phyloP scores from a whole-genome alignment of 2,888 invertebrate species.

The Bruchidius siliquastri region DNA sequence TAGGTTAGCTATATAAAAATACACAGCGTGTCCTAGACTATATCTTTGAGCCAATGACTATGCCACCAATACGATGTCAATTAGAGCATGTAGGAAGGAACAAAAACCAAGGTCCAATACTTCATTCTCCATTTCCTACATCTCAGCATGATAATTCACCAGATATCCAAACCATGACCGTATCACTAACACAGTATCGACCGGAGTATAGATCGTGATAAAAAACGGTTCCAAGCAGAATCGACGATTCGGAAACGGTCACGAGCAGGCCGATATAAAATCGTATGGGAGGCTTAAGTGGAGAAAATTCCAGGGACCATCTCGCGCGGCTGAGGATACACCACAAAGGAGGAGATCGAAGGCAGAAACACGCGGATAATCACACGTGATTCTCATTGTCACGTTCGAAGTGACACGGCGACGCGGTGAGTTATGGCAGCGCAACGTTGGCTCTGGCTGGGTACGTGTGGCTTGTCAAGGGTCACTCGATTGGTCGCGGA shows the following conservation, averaged over 20 bases:
- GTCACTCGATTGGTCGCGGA: constrained; percentile 43
- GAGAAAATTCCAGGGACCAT: background rate
- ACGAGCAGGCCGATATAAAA: background rate
- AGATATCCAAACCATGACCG: no score
- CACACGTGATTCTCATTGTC: constrained; percentile 42
- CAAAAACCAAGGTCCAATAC: no score
- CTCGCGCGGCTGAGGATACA: background rate
- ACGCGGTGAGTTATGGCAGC: constrained; percentile 39
- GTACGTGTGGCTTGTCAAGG: constrained; percentile 45
- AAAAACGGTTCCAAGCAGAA: background rate
- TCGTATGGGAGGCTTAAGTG: background rate
- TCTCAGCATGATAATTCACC: no score
- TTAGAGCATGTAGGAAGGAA: no score
- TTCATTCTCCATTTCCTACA: no score
- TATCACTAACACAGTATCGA: no score
- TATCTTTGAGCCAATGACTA: no score
- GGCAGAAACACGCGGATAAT: constrained; percentile 27
- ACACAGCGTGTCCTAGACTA: no score
- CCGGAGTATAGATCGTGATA: background rate
- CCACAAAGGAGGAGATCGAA: constrained; percentile 7
- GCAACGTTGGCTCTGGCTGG: constrained; percentile 25
- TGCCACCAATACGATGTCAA: no score
- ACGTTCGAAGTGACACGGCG: constrained; percentile 43
- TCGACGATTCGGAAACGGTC: background rate
- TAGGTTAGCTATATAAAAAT: no score